Base-by-base conservation (phyloP, 1,140 invertebrate genomes). In the Coboldia fuscipes region DNA sequence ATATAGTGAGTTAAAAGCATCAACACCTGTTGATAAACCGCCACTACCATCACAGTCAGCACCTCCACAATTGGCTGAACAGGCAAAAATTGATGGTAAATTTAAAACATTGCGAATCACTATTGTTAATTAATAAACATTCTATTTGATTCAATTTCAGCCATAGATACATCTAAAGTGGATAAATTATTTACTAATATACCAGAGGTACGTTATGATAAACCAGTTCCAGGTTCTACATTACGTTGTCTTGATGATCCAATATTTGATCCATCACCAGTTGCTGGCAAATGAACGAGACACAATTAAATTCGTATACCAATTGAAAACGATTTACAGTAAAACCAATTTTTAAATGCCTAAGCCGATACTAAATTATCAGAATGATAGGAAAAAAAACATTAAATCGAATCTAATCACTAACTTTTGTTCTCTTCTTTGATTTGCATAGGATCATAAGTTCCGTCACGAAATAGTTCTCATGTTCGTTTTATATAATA, bases 1-100 rank as follows among this genome's bases (percentile, higher is more conserved):
- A 35, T 69, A 73, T 48, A 74, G 71, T 48, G 72, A 75, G 58
- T 65, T 72, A 26, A 73, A 72, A 46, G 69, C 63, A 33, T 72
- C 69, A 58, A 70, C 63, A 39, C 65, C 67, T 36, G 61, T 68
- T 29, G 68, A 70, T 41, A 53, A 65, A 38, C 61, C 62, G 41
- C 66, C 65, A 34, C 68, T 66, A 35, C 63, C 68, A 34, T 68
- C 70, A 35, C 66, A 71, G 44, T 73, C 70, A 35, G 70, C 68
- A 41, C 67, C 70, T 27, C 68, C 70, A 36, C 65, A 72, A 47
- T 54, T 71, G 43, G 57, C 61, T 38, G 63, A 65, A 40, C 59
- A 62, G 53, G 47, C 48, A 45, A 49, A 51, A 50, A 50, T 45
- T 47, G 47, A 52, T 42, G 47, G 47, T 51, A 49, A 16, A 20